A percentile compares a stretch with the other conserved stretches of the same genome.
phyloP scores from a whole-genome alignment of 2,888 invertebrate genomes.

The Hydriomena furcata region DNA sequence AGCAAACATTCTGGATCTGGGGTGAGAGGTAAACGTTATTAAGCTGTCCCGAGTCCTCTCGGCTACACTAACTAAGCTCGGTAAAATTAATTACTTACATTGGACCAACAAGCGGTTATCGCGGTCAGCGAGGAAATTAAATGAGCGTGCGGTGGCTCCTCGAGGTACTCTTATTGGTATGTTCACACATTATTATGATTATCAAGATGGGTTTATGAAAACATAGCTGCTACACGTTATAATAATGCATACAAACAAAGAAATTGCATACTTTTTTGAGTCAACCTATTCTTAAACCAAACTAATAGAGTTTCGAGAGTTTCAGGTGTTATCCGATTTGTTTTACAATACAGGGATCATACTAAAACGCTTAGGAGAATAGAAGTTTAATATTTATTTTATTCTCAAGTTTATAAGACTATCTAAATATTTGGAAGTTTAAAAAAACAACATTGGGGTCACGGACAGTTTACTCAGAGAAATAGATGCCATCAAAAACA shows the following conservation, averaged over 20 bases:
- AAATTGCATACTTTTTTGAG: too few species aligned
- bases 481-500: too few species aligned
- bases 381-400: too few species aligned
- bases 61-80: conserved; percentile 57
- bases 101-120: conserved; percentile 67
- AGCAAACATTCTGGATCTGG: conserved; percentile 31
- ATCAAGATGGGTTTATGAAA: neutral
- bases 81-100: conserved; percentile 72
- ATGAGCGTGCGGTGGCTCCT: conserved; percentile 57
- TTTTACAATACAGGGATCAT: too few species aligned
- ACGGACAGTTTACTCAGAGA: too few species aligned
- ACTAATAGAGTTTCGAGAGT: too few species aligned
- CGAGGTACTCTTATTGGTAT: conserved; percentile 50
- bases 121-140: conserved; percentile 71
- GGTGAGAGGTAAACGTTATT: conserved; percentile 47
- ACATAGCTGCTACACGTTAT: neutral
- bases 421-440: neutral
- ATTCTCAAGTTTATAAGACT: too few species aligned
- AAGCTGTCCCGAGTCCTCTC: conserved; percentile 43
- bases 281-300: too few species aligned
- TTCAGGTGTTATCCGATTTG: too few species aligned
- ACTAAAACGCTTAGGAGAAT: too few species aligned
- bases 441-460: conserved; percentile 3
- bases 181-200: conserved; percentile 22
- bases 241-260: too few species aligned